Evolutionary conservation across 1,140 invertebrate species (phyloP).

Genomic region (Luehdorfia chinensis): DNA sequence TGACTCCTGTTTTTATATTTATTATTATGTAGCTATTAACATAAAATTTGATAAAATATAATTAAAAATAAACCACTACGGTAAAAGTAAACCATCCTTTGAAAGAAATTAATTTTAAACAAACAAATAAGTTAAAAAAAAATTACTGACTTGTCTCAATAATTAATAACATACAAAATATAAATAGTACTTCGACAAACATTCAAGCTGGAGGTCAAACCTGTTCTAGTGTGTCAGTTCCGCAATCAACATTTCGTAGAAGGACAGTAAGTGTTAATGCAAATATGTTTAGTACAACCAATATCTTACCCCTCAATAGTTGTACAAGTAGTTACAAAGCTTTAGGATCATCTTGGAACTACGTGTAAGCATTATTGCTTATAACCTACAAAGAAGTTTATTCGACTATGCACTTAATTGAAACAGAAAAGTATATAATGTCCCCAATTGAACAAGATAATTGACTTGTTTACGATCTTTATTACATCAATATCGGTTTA

Average conservation of each 20-base stretch:
- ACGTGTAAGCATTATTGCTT: slow-evolving; percentile 10
- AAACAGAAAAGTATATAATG: slow-evolving; percentile 20
- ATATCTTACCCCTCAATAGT: slow-evolving; percentile 20
- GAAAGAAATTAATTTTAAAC: no score
- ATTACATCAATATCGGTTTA: slow-evolving; percentile 16
- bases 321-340: no score
- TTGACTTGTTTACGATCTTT: slow-evolving; percentile 54
- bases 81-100: no score
- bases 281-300: slow-evolving; percentile 34
- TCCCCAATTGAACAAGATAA: slow-evolving; percentile 40
- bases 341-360: not conserved
- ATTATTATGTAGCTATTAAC: no score
- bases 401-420: slow-evolving; percentile 5
- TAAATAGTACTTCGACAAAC: no score
- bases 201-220: slow-evolving; percentile 49
- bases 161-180: no score
- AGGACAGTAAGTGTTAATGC: slow-evolving; percentile 33
- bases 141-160: no score
- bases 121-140: no score
- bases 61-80: no score
- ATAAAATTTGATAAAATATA: no score
- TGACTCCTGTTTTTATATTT: no score
- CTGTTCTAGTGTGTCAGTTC: slow-evolving; percentile 43
- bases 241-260: slow-evolving; percentile 33
- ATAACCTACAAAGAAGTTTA: slow-evolving; percentile 9